These are phyloP conservation scores for Radopholus similis DNA, from an alignment of 1,140 invertebrate species.

Conservation along the genomic window DNA sequence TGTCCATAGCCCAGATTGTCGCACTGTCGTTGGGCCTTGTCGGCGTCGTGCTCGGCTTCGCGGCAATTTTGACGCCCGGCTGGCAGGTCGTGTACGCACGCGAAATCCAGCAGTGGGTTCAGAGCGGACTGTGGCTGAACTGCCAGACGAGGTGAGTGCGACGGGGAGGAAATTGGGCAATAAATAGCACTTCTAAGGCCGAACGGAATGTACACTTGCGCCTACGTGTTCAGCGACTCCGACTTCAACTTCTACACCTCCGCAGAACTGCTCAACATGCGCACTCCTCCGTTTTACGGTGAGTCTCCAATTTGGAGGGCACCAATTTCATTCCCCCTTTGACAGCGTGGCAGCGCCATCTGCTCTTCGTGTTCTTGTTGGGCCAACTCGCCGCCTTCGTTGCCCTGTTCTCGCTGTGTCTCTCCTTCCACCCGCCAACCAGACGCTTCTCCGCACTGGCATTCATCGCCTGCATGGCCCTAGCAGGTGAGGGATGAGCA, in stretches of 20 bases:
- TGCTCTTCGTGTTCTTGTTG: conserved; percentile 31
- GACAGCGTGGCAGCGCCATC: conserved; percentile 39
- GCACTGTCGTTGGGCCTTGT: conserved; percentile 29
- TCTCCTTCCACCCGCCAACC: conserved; percentile 30
- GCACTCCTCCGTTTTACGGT: conserved; percentile 48
- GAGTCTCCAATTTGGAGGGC: background rate
- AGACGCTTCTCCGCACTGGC: conserved; percentile 24
- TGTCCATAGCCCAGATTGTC: conserved; percentile 28
- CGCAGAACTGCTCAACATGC: conserved; percentile 34
- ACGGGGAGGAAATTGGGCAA: background rate
- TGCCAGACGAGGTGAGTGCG: conserved; percentile 39
- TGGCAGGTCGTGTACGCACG: conserved; percentile 48
- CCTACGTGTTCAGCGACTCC: conserved; percentile 37
- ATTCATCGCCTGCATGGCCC: conserved; percentile 22
- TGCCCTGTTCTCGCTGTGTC: conserved; percentile 33
- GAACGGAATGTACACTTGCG: conserved; percentile 46
- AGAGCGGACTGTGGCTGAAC: conserved; percentile 45
- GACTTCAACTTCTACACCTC: conserved; percentile 46
- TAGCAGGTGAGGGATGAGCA: conserved; percentile 28
- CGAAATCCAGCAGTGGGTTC: conserved; percentile 46
- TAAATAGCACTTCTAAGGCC: conserved; percentile 22
- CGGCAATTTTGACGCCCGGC: conserved; percentile 36
- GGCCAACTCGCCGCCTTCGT: conserved; percentile 38
- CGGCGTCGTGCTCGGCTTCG: conserved; percentile 32
- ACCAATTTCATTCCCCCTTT: background rate